phyloP scores from a whole-genome alignment of 2,888 invertebrate genomes.

The Bruchidius siliquastri region DNA sequence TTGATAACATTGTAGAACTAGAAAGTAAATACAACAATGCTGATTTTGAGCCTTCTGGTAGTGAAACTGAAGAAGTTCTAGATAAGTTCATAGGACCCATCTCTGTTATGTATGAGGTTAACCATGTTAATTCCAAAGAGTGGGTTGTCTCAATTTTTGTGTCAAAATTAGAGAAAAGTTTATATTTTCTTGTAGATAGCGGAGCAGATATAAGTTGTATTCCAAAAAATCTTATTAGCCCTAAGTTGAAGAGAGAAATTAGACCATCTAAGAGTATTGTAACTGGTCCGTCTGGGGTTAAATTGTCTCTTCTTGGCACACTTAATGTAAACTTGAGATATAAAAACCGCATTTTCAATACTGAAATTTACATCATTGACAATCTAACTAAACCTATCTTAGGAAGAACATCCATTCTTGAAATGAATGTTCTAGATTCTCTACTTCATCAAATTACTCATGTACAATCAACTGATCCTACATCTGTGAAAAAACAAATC shows the following conservation, averaged over 20 bases:
- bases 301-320: conserved; percentile 3
- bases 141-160: conserved; percentile 3
- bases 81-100: conserved; percentile 6
- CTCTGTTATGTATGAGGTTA: not conserved
- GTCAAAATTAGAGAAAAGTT: conserved; percentile 3
- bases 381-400: conserved; percentile 8
- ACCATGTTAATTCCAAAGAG: conserved; percentile 3
- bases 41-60: not conserved
- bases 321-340: not conserved
- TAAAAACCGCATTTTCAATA: conserved; percentile 4
- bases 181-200: conserved; percentile 8
- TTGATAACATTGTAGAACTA: not conserved
- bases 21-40: not conserved
- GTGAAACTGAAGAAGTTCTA: not conserved
- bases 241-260: no score
- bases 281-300: conserved; percentile 12
- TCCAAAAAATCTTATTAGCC: not conserved
- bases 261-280: conserved; percentile 2
- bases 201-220: conserved; percentile 8
- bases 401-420: conserved; percentile 1
- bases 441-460: not conserved
- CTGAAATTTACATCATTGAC: conserved; percentile 7
- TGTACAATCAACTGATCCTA: not conserved
- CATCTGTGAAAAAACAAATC: conserved; percentile 3
- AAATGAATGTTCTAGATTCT: conserved; percentile 1